Evolutionary conservation across 37 sponge, comb jelly and placozoan species (phyloP), one percentile per base, ranked within the genome.

Genomic region (Corticium candelabrum): DNA sequence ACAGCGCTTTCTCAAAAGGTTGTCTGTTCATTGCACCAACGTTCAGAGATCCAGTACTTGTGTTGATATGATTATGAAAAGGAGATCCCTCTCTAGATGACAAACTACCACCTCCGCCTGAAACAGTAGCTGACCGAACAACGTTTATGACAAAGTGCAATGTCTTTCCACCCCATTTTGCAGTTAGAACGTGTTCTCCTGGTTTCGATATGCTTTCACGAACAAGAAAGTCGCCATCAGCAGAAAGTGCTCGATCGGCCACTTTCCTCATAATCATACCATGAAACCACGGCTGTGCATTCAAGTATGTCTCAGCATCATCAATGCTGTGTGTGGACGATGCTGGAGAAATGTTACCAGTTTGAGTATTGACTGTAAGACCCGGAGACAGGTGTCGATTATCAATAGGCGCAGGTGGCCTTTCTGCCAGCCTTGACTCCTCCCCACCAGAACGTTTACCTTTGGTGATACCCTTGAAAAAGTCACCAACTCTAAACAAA

Each of bases 141-240:
- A 86, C 89, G 1, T 68, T 78, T 27, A 69, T 71, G 4, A 78
- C 68, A 41, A 92, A 81, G 30, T 77, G 82, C 0, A 86, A 67
- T 77, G 37, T 34, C 1, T 34, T 32, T 1, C 82, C 89, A 4
- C 43, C 35, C 83, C 87, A 88, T 34, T 67, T 56, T 3, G 86
- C 68, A 3, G 83, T 85, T 2, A 89, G 78, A 3, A 85, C 80
- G 80, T 86, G 83, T 50, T 79, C 80, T 11, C 81, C 71, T 27
- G 82, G 34, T 38, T 74, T 41, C 32, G 69, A 34, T 15, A 68
- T 77, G 50, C 84, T 89, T 74, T 92, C 93, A 15, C 87, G 85
- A 2, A 89, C 89, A 3, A 92, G 62, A 40, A 92, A 89, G 62
- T 92, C 93, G 30, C 93, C 93, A 37, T 92, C 87, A 1, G 86